Evolutionary conservation across 2,888 invertebrate species (phyloP).

Genomic region (Sipunculus nudus): DNA sequence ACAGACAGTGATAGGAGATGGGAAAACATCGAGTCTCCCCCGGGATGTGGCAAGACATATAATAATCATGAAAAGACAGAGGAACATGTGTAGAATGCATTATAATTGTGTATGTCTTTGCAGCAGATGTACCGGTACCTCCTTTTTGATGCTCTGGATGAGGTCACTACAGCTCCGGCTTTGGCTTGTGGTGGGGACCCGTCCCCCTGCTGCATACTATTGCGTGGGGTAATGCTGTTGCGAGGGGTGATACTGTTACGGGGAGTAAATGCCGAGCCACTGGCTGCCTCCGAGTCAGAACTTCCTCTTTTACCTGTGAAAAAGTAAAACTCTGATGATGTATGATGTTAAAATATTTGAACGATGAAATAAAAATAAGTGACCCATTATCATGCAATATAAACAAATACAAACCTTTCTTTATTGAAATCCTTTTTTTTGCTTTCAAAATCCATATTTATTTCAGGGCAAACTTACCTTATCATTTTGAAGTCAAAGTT

Average conservation of each 20-base stretch:
- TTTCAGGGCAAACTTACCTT: background rate
- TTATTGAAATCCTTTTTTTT: background rate
- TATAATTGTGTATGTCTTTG: too few species aligned
- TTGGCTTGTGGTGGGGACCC: constrained; percentile 69
- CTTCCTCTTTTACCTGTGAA: constrained; percentile 54
- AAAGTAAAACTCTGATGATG: background rate
- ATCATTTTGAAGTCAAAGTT: too few species aligned
- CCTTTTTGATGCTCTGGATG: constrained; percentile 85
- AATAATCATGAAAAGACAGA: background rate
- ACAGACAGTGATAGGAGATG: too few species aligned
- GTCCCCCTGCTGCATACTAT: constrained; percentile 54
- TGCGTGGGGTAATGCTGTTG: too few species aligned
- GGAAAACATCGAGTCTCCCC: too few species aligned
- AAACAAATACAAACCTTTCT: background rate
- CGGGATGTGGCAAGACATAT: constrained; percentile 8
- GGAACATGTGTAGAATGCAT: background rate
- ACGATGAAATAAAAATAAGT: too few species aligned
- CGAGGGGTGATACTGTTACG: constrained; percentile 73
- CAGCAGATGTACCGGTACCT: too few species aligned
- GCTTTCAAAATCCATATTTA: background rate
- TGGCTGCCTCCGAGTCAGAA: constrained; percentile 55
- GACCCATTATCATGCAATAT: background rate
- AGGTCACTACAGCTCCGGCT: constrained; percentile 90
- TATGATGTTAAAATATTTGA: background rate
- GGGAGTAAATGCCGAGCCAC: constrained; percentile 66